Percentiles rank a stretch among this genome's conserved stretches.
Evolutionary conservation across 2,113 vertebrate genomes (phyloP).

Genomic region (Pterocles gutturalis): DNA sequence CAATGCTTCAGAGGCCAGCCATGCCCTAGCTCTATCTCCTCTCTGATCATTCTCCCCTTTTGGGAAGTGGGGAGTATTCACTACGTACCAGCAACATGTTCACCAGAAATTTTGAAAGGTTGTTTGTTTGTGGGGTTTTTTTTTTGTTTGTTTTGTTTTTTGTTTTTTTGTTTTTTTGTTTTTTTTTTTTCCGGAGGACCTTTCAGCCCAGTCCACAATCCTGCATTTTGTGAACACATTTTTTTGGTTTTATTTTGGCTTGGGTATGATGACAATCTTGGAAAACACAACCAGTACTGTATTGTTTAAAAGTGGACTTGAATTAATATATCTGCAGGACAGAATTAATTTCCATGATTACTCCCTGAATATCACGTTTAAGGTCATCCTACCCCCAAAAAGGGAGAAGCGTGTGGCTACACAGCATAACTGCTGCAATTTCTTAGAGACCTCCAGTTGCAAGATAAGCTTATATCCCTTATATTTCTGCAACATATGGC

Average conservation of each 20-base stretch:
- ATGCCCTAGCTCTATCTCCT: neutral
- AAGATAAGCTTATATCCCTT: neutral
- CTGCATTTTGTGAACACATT: neutral
- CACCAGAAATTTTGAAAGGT: neutral
- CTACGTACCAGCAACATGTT: rapidly evolving
- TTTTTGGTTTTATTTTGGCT: neutral
- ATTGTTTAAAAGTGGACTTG: neutral
- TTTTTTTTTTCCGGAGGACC: neutral
- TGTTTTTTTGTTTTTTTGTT: neutral
- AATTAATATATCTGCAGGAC: neutral
- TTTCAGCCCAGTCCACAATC: rapidly evolving
- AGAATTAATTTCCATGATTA: neutral
- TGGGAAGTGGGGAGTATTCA: neutral
- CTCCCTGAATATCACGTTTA: neutral
- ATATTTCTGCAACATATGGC: neutral
- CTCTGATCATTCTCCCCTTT: too few relatives aligned
- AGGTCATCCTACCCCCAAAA: neutral
- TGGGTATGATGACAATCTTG: neutral
- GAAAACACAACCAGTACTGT: neutral
- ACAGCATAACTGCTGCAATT: neutral
- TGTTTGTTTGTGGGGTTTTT: too few relatives aligned
- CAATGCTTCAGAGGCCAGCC: neutral
- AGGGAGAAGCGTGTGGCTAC: neutral
- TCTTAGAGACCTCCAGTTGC: neutral
- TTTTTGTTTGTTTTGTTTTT: neutral